Conservation (phyloP, 2,888 invertebrate genomes). For the Drosophila peninsularis region DNA sequence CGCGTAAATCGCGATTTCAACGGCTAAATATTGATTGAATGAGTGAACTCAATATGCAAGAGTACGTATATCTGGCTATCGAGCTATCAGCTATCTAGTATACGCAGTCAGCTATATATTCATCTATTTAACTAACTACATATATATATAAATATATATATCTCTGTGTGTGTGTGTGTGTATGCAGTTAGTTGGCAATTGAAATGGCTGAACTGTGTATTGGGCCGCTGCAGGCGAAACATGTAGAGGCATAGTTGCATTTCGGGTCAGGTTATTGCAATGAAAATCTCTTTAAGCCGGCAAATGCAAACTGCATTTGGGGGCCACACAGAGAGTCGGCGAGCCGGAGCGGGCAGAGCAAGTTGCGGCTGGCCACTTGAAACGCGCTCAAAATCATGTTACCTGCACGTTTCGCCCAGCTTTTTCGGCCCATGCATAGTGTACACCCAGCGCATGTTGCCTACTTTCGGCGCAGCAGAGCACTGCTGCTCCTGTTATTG, state of each 20-base stretch:
- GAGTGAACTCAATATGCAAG: constrained; percentile 70
- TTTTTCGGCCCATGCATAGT: constrained; percentile 50
- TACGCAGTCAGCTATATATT: constrained; percentile 18
- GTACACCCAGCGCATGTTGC: constrained; percentile 39
- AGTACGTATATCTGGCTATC: constrained; percentile 24
- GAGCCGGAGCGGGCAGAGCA: constrained; percentile 12
- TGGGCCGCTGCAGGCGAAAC: constrained; percentile 49
- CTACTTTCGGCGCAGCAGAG: constrained; percentile 41
- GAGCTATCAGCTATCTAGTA: constrained; percentile 34
- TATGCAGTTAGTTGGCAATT: constrained; percentile 67
- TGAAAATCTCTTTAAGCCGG: constrained; percentile 77
- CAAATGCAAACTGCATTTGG: constrained; percentile 73
- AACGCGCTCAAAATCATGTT: constrained; percentile 69
- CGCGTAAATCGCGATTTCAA: constrained; percentile 80
- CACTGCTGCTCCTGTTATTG: constrained; percentile 64
- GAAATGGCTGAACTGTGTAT: constrained; percentile 43
- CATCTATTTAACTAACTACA: constrained; percentile 11
- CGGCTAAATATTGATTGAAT: constrained; percentile 74
- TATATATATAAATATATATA: constrained; percentile 16
- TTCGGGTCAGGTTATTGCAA: constrained; percentile 72
- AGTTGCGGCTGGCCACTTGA: constrained; percentile 55
- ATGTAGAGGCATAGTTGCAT: constrained; percentile 50
- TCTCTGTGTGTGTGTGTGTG: constrained; percentile 28
- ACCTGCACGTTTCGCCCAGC: constrained; percentile 75
- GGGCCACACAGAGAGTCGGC: not conserved